Percentiles rank a stretch among this genome's conserved stretches.
Conservation (phyloP, 2,888 invertebrate genomes). For the Phasia obesa region DNA sequence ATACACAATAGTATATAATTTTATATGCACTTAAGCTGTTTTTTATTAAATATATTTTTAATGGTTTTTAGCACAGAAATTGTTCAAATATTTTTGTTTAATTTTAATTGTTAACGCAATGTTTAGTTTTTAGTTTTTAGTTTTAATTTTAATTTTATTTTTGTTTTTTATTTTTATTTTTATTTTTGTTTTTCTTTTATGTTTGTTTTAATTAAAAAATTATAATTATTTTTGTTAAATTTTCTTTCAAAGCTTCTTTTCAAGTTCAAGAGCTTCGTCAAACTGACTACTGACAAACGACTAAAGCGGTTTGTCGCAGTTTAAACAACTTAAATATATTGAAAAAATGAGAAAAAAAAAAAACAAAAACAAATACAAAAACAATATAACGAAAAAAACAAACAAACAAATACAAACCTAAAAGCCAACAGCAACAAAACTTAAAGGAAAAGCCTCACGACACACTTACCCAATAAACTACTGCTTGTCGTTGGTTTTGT, state of each 20-base stretch:
- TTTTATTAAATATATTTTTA: neutral
- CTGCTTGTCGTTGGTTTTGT: constrained; percentile 28
- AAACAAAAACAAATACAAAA: neutral
- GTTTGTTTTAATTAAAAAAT: constrained; percentile 7
- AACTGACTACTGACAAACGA: constrained; percentile 68
- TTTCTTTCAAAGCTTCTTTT: constrained; percentile 34
- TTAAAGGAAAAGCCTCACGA: constrained; percentile 7
- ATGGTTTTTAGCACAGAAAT: too few relatives aligned
- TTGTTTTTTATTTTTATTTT: too few relatives aligned
- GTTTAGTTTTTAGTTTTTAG: too few relatives aligned
- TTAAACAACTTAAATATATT: constrained; percentile 71
- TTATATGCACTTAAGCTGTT: neutral
- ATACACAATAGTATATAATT: too few relatives aligned
- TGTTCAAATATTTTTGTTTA: too few relatives aligned
- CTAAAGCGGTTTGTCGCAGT: constrained; percentile 68
- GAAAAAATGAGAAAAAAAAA: constrained; percentile 19
- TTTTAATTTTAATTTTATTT: neutral
- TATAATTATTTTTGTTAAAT: constrained; percentile 22
- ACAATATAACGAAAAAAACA: constrained; percentile 31
- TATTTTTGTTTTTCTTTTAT: neutral
- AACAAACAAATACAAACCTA: constrained; percentile 50
- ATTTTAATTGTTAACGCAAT: too few relatives aligned
- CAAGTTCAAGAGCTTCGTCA: constrained; percentile 73
- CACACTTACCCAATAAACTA: constrained; percentile 36
- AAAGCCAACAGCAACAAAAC: constrained; percentile 12